Percentiles rank a stretch among this genome's conserved stretches.
phyloP scores from a whole-genome alignment of 2,888 invertebrate species.

The Chrysomela aeneicollis region DNA sequence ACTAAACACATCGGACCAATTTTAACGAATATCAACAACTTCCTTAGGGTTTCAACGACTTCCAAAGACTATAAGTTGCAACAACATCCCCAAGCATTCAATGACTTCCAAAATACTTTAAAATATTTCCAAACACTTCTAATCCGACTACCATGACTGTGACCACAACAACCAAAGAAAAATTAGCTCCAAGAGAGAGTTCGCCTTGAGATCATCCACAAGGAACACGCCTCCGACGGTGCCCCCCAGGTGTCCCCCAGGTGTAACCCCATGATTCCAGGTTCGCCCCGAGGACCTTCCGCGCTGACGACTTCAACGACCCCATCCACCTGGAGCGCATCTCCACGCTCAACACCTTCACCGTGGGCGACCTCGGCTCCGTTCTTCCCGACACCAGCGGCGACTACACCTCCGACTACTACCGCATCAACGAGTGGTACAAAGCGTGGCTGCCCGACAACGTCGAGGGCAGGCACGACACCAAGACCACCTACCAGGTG shows the following conservation, averaged over 20 bases:
- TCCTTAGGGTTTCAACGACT: too few relatives aligned
- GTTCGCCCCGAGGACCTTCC: slow-evolving; percentile 92
- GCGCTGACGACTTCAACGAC: slow-evolving; percentile 94
- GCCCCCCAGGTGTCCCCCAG: too few relatives aligned
- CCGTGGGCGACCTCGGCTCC: slow-evolving; percentile 85
- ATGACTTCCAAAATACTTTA: neutral
- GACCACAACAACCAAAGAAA: too few relatives aligned
- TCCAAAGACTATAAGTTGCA: too few relatives aligned
- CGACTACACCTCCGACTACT: slow-evolving; percentile 91
- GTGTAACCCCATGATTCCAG: slow-evolving; percentile 30
- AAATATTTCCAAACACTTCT: neutral
- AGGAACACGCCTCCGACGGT: too few relatives aligned
- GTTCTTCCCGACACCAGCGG: slow-evolving; percentile 76
- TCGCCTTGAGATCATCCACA: too few relatives aligned
- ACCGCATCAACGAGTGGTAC: slow-evolving; percentile 95
- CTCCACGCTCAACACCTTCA: slow-evolving; percentile 93
- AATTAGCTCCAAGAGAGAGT: too few relatives aligned
- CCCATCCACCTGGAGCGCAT: slow-evolving; percentile 94
- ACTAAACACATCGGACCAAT: too few relatives aligned
- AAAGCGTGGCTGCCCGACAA: slow-evolving; percentile 90
- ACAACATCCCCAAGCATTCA: neutral
- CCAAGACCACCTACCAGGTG: slow-evolving; percentile 86
- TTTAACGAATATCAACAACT: too few relatives aligned
- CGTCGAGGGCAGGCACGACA: slow-evolving; percentile 81
- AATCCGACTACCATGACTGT: too few relatives aligned